Base-by-base conservation (phyloP, 2,113 vertebrate genomes). In the Brienomyrus brachyistius region DNA sequence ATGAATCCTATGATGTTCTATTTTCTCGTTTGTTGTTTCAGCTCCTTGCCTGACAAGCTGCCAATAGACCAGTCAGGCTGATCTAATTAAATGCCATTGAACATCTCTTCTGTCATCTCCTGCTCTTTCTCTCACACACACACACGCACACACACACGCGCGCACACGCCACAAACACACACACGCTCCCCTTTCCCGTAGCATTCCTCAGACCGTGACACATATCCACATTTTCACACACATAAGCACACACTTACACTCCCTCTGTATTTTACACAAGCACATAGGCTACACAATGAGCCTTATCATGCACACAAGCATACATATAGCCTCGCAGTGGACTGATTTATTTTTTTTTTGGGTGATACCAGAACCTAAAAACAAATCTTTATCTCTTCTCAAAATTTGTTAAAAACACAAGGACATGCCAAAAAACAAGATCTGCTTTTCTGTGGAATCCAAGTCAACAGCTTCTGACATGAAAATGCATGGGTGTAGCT, bases 401-500 rank as follows among this genome's bases (percentile, higher is more conserved):
- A 94, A 94, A 95, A 94, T 93, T 95, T 94, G 93, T 93, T 54
- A 91, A 88, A 90, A 93, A 93, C 93, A 88, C 91, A 88, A 90
- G 90, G 94, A 94, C 94, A 93, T 52, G 89, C 92, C 88, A 92
- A 91, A 91, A 90, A 93, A 93, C 92, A 93, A 88, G 54, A 88
- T 51, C 8, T 74, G 90, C 94, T 95, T 94, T 94, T 92, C 91
- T 92, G 91, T 43, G 90, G 87, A 92, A 91, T 93, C 91, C 91
- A 94, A 94, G 93, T 95, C 94, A 94, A 94, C 94, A 94, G 92
- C 92, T 92, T 90, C 92, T 91, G 94, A 93, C 93, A 92, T 89
- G 87, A 92, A 94, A 92, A 92, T 94, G 91, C 94, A 94, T 94
- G 94, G 89, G 90, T 92, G 91, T 91, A 90, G 93, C 95, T 93